Evolutionary conservation across 2,888 invertebrate genomes (phyloP).

Genomic region (Andrena praecox): DNA sequence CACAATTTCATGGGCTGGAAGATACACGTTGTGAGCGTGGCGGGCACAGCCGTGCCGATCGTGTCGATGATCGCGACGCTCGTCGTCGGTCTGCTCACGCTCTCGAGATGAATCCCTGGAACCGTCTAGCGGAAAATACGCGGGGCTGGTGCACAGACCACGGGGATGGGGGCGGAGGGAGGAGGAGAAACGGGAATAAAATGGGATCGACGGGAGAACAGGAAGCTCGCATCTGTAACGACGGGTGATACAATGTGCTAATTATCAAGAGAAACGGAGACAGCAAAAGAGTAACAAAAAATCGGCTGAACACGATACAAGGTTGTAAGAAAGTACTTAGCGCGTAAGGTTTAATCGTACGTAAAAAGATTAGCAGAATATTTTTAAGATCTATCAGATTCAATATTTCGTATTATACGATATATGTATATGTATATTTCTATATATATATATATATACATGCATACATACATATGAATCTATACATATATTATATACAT

Average conservation of each 20-base stretch:
- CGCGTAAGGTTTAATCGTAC: conserved; percentile 76
- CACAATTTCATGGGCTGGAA: conserved; percentile 97
- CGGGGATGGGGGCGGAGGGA: conserved; percentile 5
- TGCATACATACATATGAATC: conserved; percentile 63
- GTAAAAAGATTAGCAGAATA: conserved; percentile 80
- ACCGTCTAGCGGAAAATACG: conserved; percentile 37
- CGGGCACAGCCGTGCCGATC: conserved; percentile 46
- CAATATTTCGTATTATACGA: conserved; percentile 82
- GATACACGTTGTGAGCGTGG: conserved; percentile 90
- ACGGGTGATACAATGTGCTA: conserved; percentile 46
- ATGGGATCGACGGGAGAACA: background rate
- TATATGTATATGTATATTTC: conserved; percentile 66
- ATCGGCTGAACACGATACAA: conserved; percentile 79
- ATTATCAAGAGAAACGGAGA: conserved; percentile 1
- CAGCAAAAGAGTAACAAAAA: conserved; percentile 1
- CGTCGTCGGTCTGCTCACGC: conserved; percentile 52
- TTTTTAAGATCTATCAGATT: conserved; percentile 83
- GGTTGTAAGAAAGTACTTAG: conserved; percentile 85
- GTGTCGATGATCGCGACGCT: conserved; percentile 65
- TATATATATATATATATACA: conserved; percentile 65
- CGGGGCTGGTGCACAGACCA: conserved; percentile 13
- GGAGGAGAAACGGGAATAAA: conserved; percentile 2
- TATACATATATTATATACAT: conserved; percentile 64
- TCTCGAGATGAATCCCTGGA: conserved; percentile 71
- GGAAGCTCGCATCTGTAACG: conserved; percentile 31